phyloP scores from a whole-genome alignment of 2,113 vertebrate species.

The Bufo bufo region DNA sequence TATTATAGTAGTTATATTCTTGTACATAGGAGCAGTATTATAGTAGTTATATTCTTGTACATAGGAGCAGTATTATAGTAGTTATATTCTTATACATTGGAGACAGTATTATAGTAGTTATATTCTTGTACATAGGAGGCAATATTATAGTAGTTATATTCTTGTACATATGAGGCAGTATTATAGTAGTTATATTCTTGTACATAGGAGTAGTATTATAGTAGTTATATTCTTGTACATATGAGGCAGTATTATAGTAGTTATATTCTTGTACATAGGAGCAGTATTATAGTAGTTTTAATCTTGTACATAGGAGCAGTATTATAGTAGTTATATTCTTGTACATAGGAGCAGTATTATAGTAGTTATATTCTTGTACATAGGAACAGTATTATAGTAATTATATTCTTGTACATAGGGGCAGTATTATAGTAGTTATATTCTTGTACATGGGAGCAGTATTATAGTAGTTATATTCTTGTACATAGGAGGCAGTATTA shows the following conservation, averaged over 20 bases:
- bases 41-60: constrained; percentile 13
- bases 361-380: neutral
- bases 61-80: constrained; percentile 14
- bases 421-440: too few species aligned
- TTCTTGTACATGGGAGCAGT: too few species aligned
- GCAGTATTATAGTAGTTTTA: neutral
- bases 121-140: neutral
- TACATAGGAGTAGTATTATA: neutral
- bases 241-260: too few species aligned
- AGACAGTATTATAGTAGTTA: neutral
- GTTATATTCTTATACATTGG: constrained; percentile 7
- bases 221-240: neutral
- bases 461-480: too few species aligned
- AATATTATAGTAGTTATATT: constrained; percentile 3
- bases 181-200: neutral
- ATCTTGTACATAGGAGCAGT: neutral
- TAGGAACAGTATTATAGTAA: neutral
- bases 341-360: neutral
- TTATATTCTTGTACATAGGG: too few species aligned
- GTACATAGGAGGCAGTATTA: too few species aligned
- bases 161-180: neutral
- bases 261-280: too few species aligned
- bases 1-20: constrained; percentile 8
- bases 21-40: neutral
- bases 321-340: neutral